Evolutionary conservation across 2,888 invertebrate genomes (phyloP).

Genomic region (Anagyrus pseudococci): DNA sequence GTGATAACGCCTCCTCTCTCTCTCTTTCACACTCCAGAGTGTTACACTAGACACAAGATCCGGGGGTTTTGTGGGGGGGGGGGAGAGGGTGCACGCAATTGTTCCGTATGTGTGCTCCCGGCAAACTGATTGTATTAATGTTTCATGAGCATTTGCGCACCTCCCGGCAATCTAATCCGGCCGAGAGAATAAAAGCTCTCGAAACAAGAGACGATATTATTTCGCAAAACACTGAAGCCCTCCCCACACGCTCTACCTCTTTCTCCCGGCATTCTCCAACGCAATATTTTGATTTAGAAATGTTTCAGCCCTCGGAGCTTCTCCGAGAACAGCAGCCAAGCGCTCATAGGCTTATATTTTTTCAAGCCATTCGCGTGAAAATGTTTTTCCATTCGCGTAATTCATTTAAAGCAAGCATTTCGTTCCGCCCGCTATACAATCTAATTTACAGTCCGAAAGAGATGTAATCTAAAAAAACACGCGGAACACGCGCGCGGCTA

Average conservation of each 20-base stretch:
- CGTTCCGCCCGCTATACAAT: background rate
- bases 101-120: no score
- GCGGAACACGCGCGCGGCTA: no score
- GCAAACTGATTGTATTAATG: slow-evolving; percentile 25
- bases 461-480: no score
- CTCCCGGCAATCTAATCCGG: no score
- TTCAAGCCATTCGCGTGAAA: background rate
- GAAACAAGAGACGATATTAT: slow-evolving; percentile 25
- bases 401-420: background rate
- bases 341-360: background rate
- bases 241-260: background rate
- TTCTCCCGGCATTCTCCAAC: background rate
- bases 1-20: no score
- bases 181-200: slow-evolving; percentile 16
- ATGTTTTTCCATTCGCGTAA: background rate
- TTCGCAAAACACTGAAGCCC: slow-evolving; percentile 16
- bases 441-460: background rate
- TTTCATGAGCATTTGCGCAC: background rate
- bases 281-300: slow-evolving; percentile 23
- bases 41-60: no score
- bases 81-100: no score
- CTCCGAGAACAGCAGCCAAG: no score
- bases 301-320: background rate
- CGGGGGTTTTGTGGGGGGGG: no score
- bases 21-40: no score